phyloP scores from a whole-genome alignment of 1,140 invertebrate genomes.

The Schmidtea mediterranea region DNA sequence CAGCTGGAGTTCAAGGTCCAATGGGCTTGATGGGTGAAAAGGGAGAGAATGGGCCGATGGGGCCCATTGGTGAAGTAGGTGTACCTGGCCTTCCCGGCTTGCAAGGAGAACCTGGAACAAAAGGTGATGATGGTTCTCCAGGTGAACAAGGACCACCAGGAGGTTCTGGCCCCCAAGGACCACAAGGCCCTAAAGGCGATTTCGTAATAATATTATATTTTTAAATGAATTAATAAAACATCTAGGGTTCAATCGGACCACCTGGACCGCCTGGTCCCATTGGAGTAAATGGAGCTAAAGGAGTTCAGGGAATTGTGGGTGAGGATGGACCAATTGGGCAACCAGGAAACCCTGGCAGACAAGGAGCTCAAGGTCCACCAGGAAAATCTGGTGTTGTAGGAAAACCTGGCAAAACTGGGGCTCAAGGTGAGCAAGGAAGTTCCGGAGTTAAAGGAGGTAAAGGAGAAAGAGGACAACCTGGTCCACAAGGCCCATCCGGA shows the following conservation, averaged over 20 bases:
- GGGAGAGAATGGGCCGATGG: conserved; percentile 14
- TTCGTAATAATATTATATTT: conserved; percentile 7
- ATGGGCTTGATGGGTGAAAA: conserved; percentile 6
- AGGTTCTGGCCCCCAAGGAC: conserved; percentile 10
- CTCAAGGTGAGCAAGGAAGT: background rate
- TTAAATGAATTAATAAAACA: background rate
- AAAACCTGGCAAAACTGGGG: background rate
- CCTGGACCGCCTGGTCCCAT: background rate
- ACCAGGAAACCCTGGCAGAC: background rate
- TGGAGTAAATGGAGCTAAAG: background rate
- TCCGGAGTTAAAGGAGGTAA: conserved; percentile 10
- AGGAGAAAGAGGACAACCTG: conserved; percentile 13
- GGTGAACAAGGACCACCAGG: conserved; percentile 11
- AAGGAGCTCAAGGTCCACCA: background rate
- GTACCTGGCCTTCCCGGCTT: conserved; percentile 7
- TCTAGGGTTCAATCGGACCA: conserved; percentile 8
- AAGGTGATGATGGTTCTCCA: conserved; percentile 1
- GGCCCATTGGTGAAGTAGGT: conserved; percentile 18
- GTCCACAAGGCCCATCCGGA: conserved; percentile 18
- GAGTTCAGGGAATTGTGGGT: background rate
- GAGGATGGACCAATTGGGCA: background rate
- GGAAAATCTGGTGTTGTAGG: background rate
- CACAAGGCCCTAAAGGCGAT: conserved; percentile 13
- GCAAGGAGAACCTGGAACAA: background rate
- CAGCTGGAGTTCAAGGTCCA: conserved; percentile 2